phyloP scores from a whole-genome alignment of 2,113 vertebrate species.

The Corapipo altera region DNA sequence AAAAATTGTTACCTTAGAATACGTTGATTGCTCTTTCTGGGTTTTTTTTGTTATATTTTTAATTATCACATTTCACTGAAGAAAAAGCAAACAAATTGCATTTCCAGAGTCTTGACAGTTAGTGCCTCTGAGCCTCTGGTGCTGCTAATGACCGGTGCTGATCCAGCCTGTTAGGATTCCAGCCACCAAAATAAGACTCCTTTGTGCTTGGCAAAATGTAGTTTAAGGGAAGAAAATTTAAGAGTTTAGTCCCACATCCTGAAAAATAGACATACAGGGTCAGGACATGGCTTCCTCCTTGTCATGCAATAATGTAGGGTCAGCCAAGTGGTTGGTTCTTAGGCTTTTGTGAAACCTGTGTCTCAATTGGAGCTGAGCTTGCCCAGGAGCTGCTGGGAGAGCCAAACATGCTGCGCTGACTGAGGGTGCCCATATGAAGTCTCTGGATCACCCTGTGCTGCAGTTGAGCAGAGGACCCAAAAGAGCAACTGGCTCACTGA shows the following conservation, averaged over 20 bases:
- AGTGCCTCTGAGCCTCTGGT: background rate
- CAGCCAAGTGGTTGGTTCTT: background rate
- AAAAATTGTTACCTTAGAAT: background rate
- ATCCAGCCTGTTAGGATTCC: background rate
- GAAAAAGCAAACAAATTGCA: background rate
- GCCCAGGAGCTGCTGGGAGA: background rate
- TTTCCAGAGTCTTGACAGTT: background rate
- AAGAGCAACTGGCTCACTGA: background rate
- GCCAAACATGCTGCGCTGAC: background rate
- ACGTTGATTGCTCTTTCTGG: background rate
- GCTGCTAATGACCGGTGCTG: background rate
- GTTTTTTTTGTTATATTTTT: background rate
- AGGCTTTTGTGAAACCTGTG: background rate
- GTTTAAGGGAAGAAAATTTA: background rate
- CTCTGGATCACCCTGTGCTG: background rate
- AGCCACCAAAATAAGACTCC: background rate
- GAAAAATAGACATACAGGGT: background rate
- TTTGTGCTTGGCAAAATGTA: background rate
- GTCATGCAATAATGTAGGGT: accelerated
- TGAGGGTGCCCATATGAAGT: background rate
- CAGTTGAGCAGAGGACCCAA: background rate
- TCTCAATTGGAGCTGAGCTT: background rate
- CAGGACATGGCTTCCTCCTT: accelerated
- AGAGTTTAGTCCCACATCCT: background rate
- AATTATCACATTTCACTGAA: background rate